Evolutionary conservation across 1,140 invertebrate species (phyloP).

Genomic region (Macrobrachium rosenbergii): DNA sequence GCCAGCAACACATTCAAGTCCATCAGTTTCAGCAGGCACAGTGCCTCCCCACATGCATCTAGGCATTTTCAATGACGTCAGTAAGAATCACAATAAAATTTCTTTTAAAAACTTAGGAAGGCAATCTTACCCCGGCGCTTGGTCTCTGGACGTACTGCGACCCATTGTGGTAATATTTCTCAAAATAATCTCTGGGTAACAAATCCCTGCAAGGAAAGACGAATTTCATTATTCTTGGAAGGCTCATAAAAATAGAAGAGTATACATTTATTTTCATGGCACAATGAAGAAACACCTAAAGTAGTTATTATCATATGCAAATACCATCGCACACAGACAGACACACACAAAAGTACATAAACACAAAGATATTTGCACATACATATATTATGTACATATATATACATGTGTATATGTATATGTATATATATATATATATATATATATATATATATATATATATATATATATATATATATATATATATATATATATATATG

Average conservation of each 20-base stretch:
- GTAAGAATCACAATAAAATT: neutral
- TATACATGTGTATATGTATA: neutral
- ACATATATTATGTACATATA: too few relatives aligned
- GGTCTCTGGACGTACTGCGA: slow-evolving; percentile 51
- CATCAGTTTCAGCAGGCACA: too few relatives aligned
- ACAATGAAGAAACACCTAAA: too few relatives aligned
- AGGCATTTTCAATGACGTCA: neutral
- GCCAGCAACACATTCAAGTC: too few relatives aligned
- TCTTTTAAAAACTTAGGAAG: neutral
- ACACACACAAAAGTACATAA: neutral
- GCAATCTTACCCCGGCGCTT: slow-evolving; percentile 32
- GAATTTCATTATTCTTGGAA: slow-evolving; percentile 6
- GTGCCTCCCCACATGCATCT: too few relatives aligned
- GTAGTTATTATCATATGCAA: too few relatives aligned
- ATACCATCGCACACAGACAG: too few relatives aligned
- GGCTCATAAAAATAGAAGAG: neutral
- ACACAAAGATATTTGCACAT: too few relatives aligned
- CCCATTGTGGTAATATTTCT: slow-evolving; percentile 74
- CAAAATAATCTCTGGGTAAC: slow-evolving; percentile 76
- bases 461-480: neutral
- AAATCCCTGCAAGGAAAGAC: slow-evolving; percentile 52
- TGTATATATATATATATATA: neutral
- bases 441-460: neutral
- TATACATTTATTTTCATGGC: too few relatives aligned
- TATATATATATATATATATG: neutral